Percentiles rank a stretch among this genome's conserved stretches.
These are phyloP conservation scores for Urocyon cinereoargenteus DNA, from an alignment of 2,797 vertebrate species.

Conservation along the genomic window DNA sequence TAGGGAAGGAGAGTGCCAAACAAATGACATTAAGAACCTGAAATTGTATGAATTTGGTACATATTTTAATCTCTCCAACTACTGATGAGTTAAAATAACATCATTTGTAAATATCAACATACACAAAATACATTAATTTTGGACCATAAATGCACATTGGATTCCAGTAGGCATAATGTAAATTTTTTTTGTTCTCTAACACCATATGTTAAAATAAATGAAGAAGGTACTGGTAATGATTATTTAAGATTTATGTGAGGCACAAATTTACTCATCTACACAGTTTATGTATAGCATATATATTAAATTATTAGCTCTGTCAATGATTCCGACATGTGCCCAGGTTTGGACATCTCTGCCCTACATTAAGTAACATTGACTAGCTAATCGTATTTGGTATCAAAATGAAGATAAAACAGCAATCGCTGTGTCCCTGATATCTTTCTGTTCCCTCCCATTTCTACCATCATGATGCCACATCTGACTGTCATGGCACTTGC, in stretches of 20 bases:
- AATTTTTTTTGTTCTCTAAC: neutral
- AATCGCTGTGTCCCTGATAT: neutral
- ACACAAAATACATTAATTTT: neutral
- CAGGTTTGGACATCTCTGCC: neutral
- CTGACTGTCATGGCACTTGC: neutral
- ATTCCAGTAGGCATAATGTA: neutral
- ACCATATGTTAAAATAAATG: constrained; percentile 3
- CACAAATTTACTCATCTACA: neutral
- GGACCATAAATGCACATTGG: neutral
- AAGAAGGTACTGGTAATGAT: neutral
- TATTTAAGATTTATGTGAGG: neutral
- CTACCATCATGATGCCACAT: neutral
- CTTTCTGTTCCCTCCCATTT: neutral
- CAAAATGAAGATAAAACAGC: neutral
- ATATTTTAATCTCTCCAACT: neutral
- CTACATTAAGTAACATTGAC: neutral
- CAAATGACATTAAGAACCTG: neutral
- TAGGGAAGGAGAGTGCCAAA: neutral
- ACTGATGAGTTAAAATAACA: neutral
- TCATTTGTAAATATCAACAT: neutral
- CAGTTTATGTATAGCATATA: neutral
- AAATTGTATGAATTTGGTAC: neutral
- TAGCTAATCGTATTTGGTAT: neutral
- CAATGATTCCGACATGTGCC: neutral
- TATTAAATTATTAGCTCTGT: neutral